Evolutionary conservation across 1,140 invertebrate species (phyloP).

Genomic region (Ceratosolen fusciceps): DNA sequence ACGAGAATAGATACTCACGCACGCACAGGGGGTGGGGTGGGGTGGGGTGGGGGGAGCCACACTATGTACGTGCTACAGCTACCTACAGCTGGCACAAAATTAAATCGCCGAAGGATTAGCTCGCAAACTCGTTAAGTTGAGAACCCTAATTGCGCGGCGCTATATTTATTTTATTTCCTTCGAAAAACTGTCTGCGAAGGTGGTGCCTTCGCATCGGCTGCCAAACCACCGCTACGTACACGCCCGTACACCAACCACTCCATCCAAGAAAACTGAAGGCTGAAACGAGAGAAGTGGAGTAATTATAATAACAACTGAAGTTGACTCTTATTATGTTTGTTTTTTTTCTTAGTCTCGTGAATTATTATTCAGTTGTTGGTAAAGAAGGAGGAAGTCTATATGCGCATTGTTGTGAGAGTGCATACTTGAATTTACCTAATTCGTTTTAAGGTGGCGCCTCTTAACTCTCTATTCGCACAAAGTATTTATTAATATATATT

Average conservation of each 20-base stretch:
- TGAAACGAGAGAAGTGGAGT: neutral
- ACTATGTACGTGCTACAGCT: neutral
- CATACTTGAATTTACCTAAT: neutral
- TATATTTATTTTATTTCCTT: slow-evolving; percentile 12
- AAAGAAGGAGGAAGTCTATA: neutral
- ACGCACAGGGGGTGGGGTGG: no score
- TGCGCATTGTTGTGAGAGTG: no score
- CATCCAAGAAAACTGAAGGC: neutral
- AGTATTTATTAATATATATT: no score
- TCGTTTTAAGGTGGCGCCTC: neutral
- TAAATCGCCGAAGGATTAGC: neutral
- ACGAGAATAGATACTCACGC: neutral
- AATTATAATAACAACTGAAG: no score
- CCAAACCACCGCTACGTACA: neutral
- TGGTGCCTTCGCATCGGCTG: neutral
- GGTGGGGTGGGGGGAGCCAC: no score
- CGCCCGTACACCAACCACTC: neutral
- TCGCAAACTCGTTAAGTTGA: slow-evolving; percentile 10
- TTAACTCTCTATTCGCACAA: no score
- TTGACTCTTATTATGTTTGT: no score
- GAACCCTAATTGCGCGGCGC: slow-evolving; percentile 13
- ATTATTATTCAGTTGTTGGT: neutral
- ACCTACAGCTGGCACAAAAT: neutral
- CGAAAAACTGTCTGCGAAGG: slow-evolving; percentile 1
- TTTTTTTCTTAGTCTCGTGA: slow-evolving; percentile 1